Conservation (phyloP, 2,797 vertebrate genomes). For the Fundulus diaphanus region DNA sequence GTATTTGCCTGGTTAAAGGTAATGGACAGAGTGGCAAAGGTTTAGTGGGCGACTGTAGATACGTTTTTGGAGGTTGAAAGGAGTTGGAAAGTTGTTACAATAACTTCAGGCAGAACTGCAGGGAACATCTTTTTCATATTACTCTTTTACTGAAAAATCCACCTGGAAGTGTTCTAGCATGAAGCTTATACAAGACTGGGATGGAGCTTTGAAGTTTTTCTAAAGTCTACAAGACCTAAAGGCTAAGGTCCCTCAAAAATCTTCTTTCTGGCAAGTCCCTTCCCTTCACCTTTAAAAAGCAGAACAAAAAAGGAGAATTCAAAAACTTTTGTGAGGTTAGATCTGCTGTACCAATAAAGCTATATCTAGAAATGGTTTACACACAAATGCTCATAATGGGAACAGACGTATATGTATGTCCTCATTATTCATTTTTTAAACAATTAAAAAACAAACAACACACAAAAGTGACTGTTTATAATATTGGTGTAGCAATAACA, state of each 20-base stretch:
- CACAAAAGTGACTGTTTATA: no score
- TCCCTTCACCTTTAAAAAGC: background rate
- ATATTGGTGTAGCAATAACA: no score
- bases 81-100: background rate
- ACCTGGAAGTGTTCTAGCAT: background rate
- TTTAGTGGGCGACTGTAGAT: background rate
- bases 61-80: constrained; percentile 6
- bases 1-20: constrained; percentile 88
- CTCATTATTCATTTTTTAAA: background rate
- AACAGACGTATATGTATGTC: background rate
- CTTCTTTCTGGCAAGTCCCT: background rate
- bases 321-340: background rate
- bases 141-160: background rate
- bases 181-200: background rate
- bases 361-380: background rate
- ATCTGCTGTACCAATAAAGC: background rate
- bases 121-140: background rate
- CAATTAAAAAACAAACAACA: no score
- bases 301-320: background rate
- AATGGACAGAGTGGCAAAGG: constrained; percentile 12
- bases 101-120: background rate
- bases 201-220: background rate
- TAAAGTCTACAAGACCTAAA: background rate
- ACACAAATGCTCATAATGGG: background rate
- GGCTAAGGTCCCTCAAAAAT: background rate